Base-by-base conservation (phyloP, 2,113 vertebrate genomes). In the Dendropsophus ebraccatus region DNA sequence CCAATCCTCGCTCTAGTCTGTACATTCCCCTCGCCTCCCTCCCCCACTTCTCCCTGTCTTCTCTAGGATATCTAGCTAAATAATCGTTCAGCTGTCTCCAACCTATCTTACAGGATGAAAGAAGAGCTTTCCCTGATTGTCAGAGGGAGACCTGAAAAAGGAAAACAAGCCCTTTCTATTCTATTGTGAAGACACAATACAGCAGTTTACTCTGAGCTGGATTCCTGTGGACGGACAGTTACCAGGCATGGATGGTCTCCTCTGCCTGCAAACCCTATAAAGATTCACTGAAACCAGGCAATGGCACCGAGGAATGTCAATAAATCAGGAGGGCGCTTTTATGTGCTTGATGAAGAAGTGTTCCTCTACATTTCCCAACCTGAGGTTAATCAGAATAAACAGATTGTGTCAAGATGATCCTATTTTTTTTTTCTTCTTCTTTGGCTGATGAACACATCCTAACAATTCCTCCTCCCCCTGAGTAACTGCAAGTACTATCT, bases 1-100 rank as follows among this genome's bases (percentile, higher is more conserved):
- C 96, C 95, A 95, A 95, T 96, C 95, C 91, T 94, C 95, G 16
- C 91, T 90, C 91, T 88, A 69, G 81, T 89, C 85, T 37, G 82
- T 86, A 83, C 89, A 92, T 91, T 91, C 89, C 90, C 90, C 91
- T 91, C 91, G 78, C 80, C 86, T 86, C 88, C 83, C 84, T 45
- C 75, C 87, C 81, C 88, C 11, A 83, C 83, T 82, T 88, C 76
- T 77, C 82, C 72, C 69, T 19, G 82, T 87, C 82, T 47, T 70
- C 88, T 86, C 87, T 72, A 41, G n/a, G 83, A 52, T 76, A 81
- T 85, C 88, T 75, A 85, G 82, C 65, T 4, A 90, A 88, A 89
- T 88, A 84, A 89, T 88, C 90, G 87, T 67, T 88, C 88, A 90
- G 89, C 91, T 93, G 92, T 88, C 89, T 90, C 89, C 91, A 92